Evolutionary conservation across 1,140 invertebrate species (phyloP).

Genomic region (Drosophila bocqueti): DNA sequence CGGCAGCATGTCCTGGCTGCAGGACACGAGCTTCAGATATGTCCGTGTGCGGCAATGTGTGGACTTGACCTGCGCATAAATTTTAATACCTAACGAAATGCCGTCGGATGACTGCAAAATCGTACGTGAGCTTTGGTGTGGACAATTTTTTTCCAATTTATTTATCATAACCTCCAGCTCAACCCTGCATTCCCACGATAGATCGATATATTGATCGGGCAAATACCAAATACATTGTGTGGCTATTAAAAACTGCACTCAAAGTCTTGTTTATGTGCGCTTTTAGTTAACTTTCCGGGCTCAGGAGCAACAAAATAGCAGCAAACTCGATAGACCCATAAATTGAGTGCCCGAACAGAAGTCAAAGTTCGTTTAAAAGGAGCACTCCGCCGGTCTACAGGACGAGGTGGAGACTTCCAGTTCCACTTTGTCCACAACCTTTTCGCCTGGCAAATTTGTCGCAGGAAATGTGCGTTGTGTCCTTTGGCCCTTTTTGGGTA

Average conservation of each 20-base stretch:
- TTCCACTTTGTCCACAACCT: constrained; percentile 42
- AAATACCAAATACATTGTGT: constrained; percentile 57
- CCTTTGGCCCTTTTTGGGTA: constrained; percentile 51
- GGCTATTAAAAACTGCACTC: constrained; percentile 73
- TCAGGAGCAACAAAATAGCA: constrained; percentile 8
- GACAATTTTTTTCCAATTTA: constrained; percentile 54
- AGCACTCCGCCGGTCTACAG: constrained; percentile 20
- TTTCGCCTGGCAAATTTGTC: constrained; percentile 74
- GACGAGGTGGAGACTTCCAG: not conserved
- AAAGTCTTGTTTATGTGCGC: constrained; percentile 76
- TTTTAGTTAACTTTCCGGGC: constrained; percentile 70
- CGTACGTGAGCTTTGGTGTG: constrained; percentile 52
- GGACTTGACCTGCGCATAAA: constrained; percentile 78
- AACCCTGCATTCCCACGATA: constrained; percentile 18
- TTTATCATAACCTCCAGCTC: constrained; percentile 35
- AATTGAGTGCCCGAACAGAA: constrained; percentile 75
- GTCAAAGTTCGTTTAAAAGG: constrained; percentile 78
- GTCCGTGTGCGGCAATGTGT: constrained; percentile 45
- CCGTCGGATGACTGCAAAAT: constrained; percentile 43
- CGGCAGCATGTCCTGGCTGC: constrained; percentile 47
- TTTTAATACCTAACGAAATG: constrained; percentile 78
- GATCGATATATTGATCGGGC: constrained; percentile 47
- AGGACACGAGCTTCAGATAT: constrained; percentile 70
- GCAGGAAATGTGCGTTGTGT: constrained; percentile 78
- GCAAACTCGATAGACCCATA: constrained; percentile 80